phyloP scores from a whole-genome alignment of 2,888 invertebrate genomes.

The Ectemnius cavifrons region DNA sequence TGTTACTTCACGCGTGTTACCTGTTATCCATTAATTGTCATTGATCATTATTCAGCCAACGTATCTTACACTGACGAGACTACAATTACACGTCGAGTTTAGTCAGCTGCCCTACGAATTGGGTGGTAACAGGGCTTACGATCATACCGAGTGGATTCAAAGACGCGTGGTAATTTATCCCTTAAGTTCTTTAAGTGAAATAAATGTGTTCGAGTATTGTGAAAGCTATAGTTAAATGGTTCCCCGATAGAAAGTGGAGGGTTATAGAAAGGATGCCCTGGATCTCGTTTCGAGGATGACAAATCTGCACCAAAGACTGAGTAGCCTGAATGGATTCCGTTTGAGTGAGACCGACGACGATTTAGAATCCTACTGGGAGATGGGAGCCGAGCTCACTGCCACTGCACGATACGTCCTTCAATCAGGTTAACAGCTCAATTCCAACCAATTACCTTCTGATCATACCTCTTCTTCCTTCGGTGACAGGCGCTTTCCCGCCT shows the following conservation, averaged over 20 bases:
- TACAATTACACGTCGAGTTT: constrained; percentile 84
- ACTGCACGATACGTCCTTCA: constrained; percentile 67
- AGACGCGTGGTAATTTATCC: constrained; percentile 84
- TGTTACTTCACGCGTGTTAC: no score
- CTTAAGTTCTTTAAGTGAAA: neutral
- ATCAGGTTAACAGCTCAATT: constrained; percentile 59
- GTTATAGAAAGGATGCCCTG: constrained; percentile 82
- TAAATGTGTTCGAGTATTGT: neutral
- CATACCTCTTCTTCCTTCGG: no score
- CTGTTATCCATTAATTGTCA: neutral
- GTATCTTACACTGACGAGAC: constrained; percentile 84
- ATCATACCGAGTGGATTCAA: constrained; percentile 87
- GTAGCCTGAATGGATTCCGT: constrained; percentile 79
- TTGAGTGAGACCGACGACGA: constrained; percentile 81
- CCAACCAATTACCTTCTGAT: neutral
- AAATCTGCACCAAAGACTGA: constrained; percentile 81
- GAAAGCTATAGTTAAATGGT: neutral
- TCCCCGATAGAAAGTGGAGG: constrained; percentile 82
- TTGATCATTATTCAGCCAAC: constrained; percentile 81
- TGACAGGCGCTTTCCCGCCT: neutral
- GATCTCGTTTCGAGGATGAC: constrained; percentile 82
- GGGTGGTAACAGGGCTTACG: constrained; percentile 85
- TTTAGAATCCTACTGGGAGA: constrained; percentile 80
- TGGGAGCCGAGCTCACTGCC: constrained; percentile 76
- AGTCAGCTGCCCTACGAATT: constrained; percentile 86